Evolutionary conservation across 1,140 invertebrate genomes (phyloP).

Genomic region (Drosophila funebris): DNA sequence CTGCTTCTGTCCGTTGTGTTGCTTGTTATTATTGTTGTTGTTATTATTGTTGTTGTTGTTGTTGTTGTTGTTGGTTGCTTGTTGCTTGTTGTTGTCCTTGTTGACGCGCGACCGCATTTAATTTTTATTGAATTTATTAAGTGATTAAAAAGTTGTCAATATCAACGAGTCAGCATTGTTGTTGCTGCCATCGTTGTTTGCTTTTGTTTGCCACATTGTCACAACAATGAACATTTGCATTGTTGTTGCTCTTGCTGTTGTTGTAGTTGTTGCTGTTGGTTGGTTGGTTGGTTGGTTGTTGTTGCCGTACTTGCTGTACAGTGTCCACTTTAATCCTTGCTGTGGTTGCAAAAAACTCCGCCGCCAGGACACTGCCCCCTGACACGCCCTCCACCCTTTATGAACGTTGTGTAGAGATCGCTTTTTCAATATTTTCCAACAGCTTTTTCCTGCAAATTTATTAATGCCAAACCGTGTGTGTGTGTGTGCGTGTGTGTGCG

Average conservation of each 20-base stretch:
- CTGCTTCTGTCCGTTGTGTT: background rate
- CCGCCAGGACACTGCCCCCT: background rate
- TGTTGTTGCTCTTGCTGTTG: conserved; percentile 11
- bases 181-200: conserved; percentile 47
- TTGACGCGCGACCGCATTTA: conserved; percentile 81
- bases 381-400: conserved; percentile 26
- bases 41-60: conserved; percentile 29
- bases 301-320: conserved; percentile 2
- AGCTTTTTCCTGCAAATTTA: conserved; percentile 68
- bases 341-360: conserved; percentile 59
- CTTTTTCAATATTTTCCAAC: conserved; percentile 75
- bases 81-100: conserved; percentile 52
- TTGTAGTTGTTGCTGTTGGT: conserved; percentile 1
- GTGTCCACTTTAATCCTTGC: conserved; percentile 53
- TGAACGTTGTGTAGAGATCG: conserved; percentile 72
- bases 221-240: conserved; percentile 43
- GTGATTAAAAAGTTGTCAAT: conserved; percentile 84
- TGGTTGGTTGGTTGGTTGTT: background rate
- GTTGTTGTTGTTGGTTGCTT: background rate
- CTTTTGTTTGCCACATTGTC: conserved; percentile 75
- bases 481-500: conserved; percentile 2
- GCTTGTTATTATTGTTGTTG: background rate
- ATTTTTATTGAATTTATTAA: conserved; percentile 84
- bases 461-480: conserved; percentile 58
- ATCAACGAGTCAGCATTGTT: conserved; percentile 65